Evolutionary conservation across 1,140 invertebrate genomes (phyloP), one percentile per base, ranked within the genome.

Genomic region (Neodiprion pinetum): DNA sequence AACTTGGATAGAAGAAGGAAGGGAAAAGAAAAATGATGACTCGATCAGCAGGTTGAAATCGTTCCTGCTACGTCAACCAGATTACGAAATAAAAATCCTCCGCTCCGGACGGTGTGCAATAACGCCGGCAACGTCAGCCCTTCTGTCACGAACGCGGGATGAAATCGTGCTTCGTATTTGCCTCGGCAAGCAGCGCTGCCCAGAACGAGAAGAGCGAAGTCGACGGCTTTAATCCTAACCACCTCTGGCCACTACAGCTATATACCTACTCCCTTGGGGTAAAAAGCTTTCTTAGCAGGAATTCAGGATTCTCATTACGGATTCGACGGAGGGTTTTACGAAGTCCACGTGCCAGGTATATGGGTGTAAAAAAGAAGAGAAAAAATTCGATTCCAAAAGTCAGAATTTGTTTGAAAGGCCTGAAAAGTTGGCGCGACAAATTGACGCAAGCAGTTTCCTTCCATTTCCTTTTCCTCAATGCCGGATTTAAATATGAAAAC

Each of bases 261-360:
- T 40, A 40, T 40, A 40, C 28, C 28, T 40, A 40, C 28, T 40
- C 28, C 28, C 28, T 61, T 61, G n/a, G 53, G 53, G 53, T 14
- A 61, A 61, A 61, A 61, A 61, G 53, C 53, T 61, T 14, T 61
- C 53, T 17, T 61, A 61, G 53, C 53, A 61, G 53, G 53, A 61
- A 61, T 61, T 61, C 53, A 61, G 53, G 53, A 61, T 11, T 61
- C 53, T 17, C n/a, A 61, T 61, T 61, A 61, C 53, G 53, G 53
- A 61, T 61, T 61, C 53, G 53, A 17, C 53, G 53, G 9, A 14
- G 53, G 3, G 53, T 9, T 61, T 61, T 40, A 40, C 28, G 28
- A 40, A 40, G 28, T 40, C 28, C 28, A 4, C 28, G 28, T 40
- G 28, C 28, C 28, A 40, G 28, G 28, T 40, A 40, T 40, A 1